Conservation (phyloP, 2,888 invertebrate genomes). For the Ditula angustiorana region DNA sequence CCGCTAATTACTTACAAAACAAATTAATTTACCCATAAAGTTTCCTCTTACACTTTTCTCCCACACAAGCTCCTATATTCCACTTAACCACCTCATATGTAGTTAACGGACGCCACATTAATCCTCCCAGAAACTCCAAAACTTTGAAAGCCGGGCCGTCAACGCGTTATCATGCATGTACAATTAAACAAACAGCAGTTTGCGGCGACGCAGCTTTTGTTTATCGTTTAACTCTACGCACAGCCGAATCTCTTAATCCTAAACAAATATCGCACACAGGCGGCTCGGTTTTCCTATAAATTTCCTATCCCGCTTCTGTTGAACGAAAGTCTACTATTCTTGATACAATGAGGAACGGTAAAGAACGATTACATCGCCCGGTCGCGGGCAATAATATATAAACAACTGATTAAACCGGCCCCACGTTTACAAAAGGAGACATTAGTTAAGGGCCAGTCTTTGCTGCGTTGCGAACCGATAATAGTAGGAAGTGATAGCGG, state of each 20-base stretch:
- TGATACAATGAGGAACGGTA: conserved; percentile 80
- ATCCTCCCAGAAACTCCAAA: conserved; percentile 59
- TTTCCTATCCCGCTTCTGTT: conserved; percentile 59
- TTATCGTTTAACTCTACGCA: conserved; percentile 75
- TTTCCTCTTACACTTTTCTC: conserved; percentile 34
- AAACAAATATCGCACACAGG: conserved; percentile 73
- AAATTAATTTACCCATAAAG: conserved; percentile 32
- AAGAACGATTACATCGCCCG: conserved; percentile 78
- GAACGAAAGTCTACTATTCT: conserved; percentile 61
- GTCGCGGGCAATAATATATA: conserved; percentile 81
- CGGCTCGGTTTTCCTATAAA: conserved; percentile 58
- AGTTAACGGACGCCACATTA: conserved; percentile 57
- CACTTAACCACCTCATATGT: conserved; percentile 54
- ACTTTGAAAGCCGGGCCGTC: conserved; percentile 58
- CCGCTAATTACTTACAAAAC: conserved; percentile 15
- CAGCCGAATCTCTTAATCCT: conserved; percentile 80
- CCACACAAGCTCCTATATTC: conserved; percentile 46
- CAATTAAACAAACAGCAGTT: conserved; percentile 81
- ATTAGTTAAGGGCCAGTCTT: conserved; percentile 75
- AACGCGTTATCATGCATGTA: conserved; percentile 76
- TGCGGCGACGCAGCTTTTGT: conserved; percentile 75
- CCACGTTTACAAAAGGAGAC: conserved; percentile 81
- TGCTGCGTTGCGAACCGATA: conserved; percentile 72
- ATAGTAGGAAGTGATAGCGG: conserved; percentile 77
- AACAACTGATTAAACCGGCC: conserved; percentile 81